Base-by-base conservation (phyloP, 53 echinoderm and acorn worm species). In the Apostichopus leukothele region DNA sequence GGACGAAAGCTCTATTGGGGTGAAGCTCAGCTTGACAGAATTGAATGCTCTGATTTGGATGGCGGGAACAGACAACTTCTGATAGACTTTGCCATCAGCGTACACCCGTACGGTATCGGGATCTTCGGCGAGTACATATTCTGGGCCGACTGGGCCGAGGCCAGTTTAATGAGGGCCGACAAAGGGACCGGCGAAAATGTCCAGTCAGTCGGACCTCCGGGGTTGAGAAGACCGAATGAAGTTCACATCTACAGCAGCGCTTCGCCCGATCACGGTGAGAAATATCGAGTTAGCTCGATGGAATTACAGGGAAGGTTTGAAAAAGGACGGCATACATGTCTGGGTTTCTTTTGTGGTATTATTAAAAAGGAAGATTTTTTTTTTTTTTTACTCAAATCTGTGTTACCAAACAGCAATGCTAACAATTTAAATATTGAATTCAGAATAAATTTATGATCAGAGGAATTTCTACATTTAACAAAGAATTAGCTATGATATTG, bases 1-100 rank as follows among this genome's bases (percentile, higher is more conserved):
- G 96, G 18, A 12, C 83, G 90, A 50, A 89, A 84, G 11, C 67
- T 97, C 22, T 97, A 97, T 86, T 97, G 97, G 97, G 90, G 91
- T 73, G 94, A 97, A 63, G 95, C 92, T n/a, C 85, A 73, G 9
- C 10, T 75, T 0, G 88, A 94, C 52, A 90, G 7, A 27, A 91
- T 97, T 14, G 97, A 97, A 79, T 86, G 80, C 13, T 67, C 89
- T 14, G 90, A 94, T 76, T 89, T 95, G 22, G 78, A 89, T 60
- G 94, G 92, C 4, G 83, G 76, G 5, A 78, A 89, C 18, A 87
- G 94, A 27, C 90, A 80, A 4, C 50, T 84, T 3, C 68, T 93
- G 9, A 83, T 90, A 12, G 60, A 88, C 50, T 89, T 95, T 4
- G 90, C 76, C 0, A 67, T 76, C 8, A 79, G 54, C n/a, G 51